phyloP scores from a whole-genome alignment of 2,113 vertebrate species.

The Saguinus midas region DNA sequence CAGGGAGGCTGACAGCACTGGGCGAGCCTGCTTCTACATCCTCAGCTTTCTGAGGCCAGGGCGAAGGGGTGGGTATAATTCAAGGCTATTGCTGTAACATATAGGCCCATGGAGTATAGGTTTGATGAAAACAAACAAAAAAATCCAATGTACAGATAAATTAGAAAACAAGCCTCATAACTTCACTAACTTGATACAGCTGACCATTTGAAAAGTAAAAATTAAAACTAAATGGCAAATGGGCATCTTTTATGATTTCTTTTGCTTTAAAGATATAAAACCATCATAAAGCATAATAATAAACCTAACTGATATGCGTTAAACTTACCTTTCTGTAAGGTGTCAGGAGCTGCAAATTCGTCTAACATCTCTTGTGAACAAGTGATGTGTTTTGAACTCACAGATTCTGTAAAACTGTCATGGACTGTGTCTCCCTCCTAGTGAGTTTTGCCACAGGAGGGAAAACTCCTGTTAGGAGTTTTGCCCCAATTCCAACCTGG shows the following conservation, averaged over 20 bases:
- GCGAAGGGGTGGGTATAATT: not conserved
- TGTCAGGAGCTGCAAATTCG: not conserved
- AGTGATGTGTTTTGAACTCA: not conserved
- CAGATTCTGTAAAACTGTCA: not conserved
- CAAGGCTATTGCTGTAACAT: too few species aligned
- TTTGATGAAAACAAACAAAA: not conserved
- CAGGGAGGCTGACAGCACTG: not conserved
- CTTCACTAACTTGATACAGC: not conserved
- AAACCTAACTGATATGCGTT: not conserved
- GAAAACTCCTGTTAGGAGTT: too few species aligned
- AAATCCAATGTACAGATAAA: not conserved
- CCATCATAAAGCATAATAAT: not conserved
- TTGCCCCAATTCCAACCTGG: not conserved
- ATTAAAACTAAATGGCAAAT: not conserved
- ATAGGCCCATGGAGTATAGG: accelerated
- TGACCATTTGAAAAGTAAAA: not conserved
- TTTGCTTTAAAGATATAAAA: not conserved
- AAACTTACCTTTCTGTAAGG: not conserved
- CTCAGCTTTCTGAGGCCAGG: not conserved
- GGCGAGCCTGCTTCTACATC: not conserved
- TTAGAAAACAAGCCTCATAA: not conserved
- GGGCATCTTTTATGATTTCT: not conserved
- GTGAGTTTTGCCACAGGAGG: not conserved
- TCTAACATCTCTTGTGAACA: not conserved
- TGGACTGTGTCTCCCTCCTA: not conserved